Evolutionary conservation across 2,113 vertebrate genomes (phyloP).

Genomic region (Brienomyrus brachyistius): DNA sequence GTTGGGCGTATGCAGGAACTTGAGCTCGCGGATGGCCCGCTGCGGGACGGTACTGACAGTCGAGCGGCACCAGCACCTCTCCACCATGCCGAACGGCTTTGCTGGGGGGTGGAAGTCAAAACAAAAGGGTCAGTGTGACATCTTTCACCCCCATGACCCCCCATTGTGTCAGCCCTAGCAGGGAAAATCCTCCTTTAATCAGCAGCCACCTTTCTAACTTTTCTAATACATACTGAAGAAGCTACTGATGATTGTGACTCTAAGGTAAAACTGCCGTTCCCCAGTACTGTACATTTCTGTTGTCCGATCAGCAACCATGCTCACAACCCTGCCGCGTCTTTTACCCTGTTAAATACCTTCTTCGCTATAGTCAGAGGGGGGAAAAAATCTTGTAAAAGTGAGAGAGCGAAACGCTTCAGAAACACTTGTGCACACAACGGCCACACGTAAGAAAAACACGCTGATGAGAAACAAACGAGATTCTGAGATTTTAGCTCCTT

Average conservation of each 20-base stretch:
- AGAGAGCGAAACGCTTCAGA: background rate
- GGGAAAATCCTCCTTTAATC: slow-evolving; percentile 23
- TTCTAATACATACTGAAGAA: background rate
- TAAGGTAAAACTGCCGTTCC: background rate
- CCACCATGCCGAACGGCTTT: slow-evolving; percentile 91
- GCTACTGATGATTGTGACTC: background rate
- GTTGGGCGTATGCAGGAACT: slow-evolving; percentile 92
- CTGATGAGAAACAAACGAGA: background rate
- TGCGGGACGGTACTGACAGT: slow-evolving; percentile 87
- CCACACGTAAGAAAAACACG: background rate
- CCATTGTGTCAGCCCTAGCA: slow-evolving; percentile 22
- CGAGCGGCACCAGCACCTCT: slow-evolving; percentile 89
- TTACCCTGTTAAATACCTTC: background rate
- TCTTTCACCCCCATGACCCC: background rate
- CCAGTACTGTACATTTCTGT: background rate
- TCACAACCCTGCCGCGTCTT: background rate
- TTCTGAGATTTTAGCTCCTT: background rate
- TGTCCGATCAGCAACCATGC: background rate
- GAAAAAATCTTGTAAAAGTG: background rate
- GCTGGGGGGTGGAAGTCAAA: slow-evolving; percentile 51
- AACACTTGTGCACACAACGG: background rate
- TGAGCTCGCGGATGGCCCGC: slow-evolving; percentile 87
- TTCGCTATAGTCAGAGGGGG: background rate
- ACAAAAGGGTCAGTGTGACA: slow-evolving; percentile 9
- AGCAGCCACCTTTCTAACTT: background rate